These are phyloP conservation scores for Polyommatus iphigenia DNA, from an alignment of 2,888 invertebrate genomes.

Conservation along the genomic window DNA sequence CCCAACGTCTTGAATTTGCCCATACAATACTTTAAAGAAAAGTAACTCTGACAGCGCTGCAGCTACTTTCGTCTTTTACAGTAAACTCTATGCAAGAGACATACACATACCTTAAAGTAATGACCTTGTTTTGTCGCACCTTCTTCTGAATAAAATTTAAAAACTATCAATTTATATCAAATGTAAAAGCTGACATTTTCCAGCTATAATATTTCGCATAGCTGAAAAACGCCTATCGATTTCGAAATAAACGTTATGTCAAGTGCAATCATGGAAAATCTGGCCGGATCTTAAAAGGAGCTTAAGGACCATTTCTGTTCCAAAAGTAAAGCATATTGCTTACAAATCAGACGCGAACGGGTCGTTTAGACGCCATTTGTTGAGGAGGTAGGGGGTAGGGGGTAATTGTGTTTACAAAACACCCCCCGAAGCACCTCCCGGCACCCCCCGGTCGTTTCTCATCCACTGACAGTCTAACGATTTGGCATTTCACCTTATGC, in stretches of 20 bases:
- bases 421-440: slow-evolving; percentile 41
- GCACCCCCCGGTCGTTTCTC: slow-evolving; percentile 70
- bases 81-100: no score
- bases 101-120: no score
- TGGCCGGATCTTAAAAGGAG: slow-evolving; percentile 38
- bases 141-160: no score
- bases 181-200: no score
- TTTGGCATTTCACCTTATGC: slow-evolving; percentile 65
- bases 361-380: slow-evolving; percentile 78
- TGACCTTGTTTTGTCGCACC: no score
- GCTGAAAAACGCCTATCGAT: not conserved
- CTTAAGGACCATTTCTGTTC: slow-evolving; percentile 58
- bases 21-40: no score
- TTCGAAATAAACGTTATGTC: not conserved
- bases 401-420: slow-evolving; percentile 76
- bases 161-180: no score
- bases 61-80: no score
- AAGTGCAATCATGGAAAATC: slow-evolving; percentile 13
- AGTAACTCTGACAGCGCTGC: no score
- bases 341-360: slow-evolving; percentile 78
- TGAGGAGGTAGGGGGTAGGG: slow-evolving; percentile 61
- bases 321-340: slow-evolving; percentile 78
- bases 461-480: slow-evolving; percentile 66
- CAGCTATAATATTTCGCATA: not conserved
- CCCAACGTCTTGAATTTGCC: no score